These are phyloP conservation scores for Chrysotoxum bicinctum DNA, from an alignment of 2,888 invertebrate genomes.

Conservation along the genomic window DNA sequence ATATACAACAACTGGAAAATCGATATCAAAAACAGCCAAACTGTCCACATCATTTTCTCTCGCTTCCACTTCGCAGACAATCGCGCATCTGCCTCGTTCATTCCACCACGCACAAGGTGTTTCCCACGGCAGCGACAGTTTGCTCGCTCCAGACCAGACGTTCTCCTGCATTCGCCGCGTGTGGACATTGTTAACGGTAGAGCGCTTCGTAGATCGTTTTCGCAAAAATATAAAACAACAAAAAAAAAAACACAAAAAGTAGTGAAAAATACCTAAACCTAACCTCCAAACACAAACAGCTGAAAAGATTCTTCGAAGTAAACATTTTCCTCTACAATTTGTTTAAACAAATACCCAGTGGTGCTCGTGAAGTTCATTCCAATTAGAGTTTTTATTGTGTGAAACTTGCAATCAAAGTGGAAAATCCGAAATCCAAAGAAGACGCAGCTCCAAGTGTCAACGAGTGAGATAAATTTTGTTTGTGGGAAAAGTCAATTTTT, in stretches of 20 bases:
- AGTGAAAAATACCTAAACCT: constrained; percentile 57
- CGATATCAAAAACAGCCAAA: constrained; percentile 62
- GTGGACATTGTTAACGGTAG: constrained; percentile 69
- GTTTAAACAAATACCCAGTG: constrained; percentile 57
- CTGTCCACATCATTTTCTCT: constrained; percentile 49
- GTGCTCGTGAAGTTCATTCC: neutral
- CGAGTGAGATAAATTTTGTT: constrained; percentile 16
- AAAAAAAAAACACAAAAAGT: constrained; percentile 22
- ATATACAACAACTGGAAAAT: constrained; percentile 54
- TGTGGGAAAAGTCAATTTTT: constrained; percentile 63
- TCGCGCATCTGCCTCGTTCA: constrained; percentile 55
- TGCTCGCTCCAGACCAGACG: constrained; percentile 72
- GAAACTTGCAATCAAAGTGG: neutral
- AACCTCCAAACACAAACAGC: constrained; percentile 17
- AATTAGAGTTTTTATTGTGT: constrained; percentile 12
- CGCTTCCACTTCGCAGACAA: constrained; percentile 35
- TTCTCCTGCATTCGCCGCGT: constrained; percentile 73
- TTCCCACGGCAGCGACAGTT: constrained; percentile 70
- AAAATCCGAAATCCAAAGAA: constrained; percentile 11
- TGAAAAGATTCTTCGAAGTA: constrained; percentile 16
- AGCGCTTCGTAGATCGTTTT: constrained; percentile 62
- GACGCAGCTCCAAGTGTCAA: constrained; percentile 13
- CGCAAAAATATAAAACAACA: constrained; percentile 35
- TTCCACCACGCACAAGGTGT: constrained; percentile 70
- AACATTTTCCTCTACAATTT: constrained; percentile 52